phyloP scores from a whole-genome alignment of 2,113 vertebrate species.

The Natator depressus region DNA sequence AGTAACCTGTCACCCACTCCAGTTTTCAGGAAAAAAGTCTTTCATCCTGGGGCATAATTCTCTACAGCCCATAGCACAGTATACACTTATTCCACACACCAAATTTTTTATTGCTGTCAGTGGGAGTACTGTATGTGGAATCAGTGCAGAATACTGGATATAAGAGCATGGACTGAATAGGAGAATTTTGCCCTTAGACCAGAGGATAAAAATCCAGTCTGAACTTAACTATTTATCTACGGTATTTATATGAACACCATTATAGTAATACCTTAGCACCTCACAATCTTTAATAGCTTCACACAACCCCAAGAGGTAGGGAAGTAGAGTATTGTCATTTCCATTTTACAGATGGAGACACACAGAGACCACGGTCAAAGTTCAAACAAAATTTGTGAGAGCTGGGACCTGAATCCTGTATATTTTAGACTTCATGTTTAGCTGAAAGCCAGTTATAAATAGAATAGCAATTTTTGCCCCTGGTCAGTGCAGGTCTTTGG shows the following conservation, averaged over 20 bases:
- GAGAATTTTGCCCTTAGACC: neutral
- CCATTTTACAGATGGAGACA: neutral
- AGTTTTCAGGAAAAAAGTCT: neutral
- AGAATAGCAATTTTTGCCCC: neutral
- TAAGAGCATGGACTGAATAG: neutral
- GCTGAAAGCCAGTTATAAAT: neutral
- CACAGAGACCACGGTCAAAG: neutral
- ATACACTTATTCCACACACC: neutral
- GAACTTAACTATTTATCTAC: neutral
- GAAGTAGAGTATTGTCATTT: neutral
- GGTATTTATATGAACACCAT: neutral
- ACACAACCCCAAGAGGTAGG: neutral
- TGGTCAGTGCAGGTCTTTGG: neutral
- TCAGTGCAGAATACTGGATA: neutral
- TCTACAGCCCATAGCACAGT: neutral
- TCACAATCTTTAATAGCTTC: neutral
- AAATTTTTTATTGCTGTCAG: neutral
- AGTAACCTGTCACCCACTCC: neutral
- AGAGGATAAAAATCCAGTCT: neutral
- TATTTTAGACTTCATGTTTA: neutral
- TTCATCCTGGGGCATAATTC: neutral
- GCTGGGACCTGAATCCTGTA: neutral
- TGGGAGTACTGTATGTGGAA: neutral
- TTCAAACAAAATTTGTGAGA: neutral
- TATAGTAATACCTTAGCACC: neutral